Conservation (phyloP, 2,888 invertebrate genomes). For the Megaustenia siamemsis region DNA sequence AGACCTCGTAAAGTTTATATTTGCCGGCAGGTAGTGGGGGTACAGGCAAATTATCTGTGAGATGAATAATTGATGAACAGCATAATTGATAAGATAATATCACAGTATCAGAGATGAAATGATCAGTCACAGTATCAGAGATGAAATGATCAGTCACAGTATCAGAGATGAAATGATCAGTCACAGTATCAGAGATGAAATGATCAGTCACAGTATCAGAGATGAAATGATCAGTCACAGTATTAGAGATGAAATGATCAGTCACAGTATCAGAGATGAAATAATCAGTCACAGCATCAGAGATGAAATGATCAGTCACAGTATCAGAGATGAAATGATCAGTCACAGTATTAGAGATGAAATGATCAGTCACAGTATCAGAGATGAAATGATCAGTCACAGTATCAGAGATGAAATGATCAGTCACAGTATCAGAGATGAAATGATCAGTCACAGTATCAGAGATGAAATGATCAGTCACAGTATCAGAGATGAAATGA, state of each 20-base stretch:
- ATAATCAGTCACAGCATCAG: neutral
- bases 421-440: too few species aligned
- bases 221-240: neutral
- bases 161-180: neutral
- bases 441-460: neutral
- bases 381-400: neutral
- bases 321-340: neutral
- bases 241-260: neutral
- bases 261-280: neutral
- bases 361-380: neutral
- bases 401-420: neutral
- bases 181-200: neutral
- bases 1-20: slow-evolving; percentile 79
- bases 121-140: too few species aligned
- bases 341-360: neutral
- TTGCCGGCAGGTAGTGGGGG: slow-evolving; percentile 80
- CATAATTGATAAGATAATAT: too few species aligned
- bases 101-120: too few species aligned
- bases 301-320: neutral
- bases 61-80: too few species aligned
- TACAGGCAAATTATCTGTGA: slow-evolving; percentile 81
- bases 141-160: neutral
- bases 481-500: too few species aligned
- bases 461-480: neutral
- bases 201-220: neutral